phyloP scores from a whole-genome alignment of 2,113 vertebrate species.

The Malurus cyaneus region DNA sequence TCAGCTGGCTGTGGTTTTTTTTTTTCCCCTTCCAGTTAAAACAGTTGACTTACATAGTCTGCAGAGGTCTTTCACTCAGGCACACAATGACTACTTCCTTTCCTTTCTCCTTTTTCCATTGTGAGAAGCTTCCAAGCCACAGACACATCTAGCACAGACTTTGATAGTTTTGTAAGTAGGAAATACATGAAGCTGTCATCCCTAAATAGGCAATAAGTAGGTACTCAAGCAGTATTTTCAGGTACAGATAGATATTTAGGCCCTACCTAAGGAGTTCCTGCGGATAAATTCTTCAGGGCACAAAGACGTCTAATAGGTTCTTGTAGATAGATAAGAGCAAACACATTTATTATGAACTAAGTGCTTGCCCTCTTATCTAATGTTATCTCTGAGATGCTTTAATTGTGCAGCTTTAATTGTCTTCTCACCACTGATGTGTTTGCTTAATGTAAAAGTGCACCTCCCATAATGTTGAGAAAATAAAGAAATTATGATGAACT shows the following conservation, averaged over 20 bases:
- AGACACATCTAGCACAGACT: neutral
- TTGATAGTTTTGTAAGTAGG: neutral
- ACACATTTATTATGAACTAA: neutral
- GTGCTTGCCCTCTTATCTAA: neutral
- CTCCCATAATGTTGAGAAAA: neutral
- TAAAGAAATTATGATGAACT: neutral
- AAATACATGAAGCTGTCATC: neutral
- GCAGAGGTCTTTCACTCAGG: neutral
- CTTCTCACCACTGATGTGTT: neutral
- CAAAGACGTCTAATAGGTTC: neutral
- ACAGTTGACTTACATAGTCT: neutral
- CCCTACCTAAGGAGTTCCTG: neutral
- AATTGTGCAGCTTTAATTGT: neutral
- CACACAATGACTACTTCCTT: neutral
- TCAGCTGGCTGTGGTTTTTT: neutral
- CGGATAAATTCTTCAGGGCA: neutral
- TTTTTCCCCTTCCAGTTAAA: neutral
- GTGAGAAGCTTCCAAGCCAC: neutral
- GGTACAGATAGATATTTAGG: neutral
- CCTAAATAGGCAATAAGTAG: neutral
- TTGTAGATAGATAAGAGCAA: neutral
- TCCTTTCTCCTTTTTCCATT: neutral
- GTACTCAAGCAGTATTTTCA: neutral
- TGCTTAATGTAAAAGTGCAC: neutral
- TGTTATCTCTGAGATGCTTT: neutral